Evolutionary conservation across 2,888 invertebrate species (phyloP).

Genomic region (Thymelicus sylvestris): DNA sequence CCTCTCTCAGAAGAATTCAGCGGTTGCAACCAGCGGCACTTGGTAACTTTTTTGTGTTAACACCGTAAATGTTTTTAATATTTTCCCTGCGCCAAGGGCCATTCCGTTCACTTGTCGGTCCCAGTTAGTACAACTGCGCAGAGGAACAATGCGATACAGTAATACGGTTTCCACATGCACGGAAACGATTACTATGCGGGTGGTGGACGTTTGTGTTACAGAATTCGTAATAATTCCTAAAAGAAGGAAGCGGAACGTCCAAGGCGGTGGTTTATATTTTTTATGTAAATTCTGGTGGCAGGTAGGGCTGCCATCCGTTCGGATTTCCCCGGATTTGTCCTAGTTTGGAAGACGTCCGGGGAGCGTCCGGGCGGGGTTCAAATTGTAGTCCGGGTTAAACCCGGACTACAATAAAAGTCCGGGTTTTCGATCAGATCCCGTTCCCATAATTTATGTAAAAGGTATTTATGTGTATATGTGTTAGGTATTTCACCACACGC

Average conservation of each 20-base stretch:
- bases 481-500: too few relatives aligned
- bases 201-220: slow-evolving; percentile 18
- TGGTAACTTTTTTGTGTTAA: not conserved
- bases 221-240: slow-evolving; percentile 26
- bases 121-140: not conserved
- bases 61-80: slow-evolving; percentile 5
- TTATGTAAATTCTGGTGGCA: slow-evolving; percentile 32
- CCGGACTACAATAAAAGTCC: too few relatives aligned
- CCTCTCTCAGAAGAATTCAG: not conserved
- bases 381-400: too few relatives aligned
- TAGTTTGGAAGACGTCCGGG: too few relatives aligned
- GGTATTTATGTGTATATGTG: too few relatives aligned
- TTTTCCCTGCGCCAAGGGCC: not conserved
- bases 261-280: slow-evolving; percentile 17
- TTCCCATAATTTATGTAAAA: too few relatives aligned
- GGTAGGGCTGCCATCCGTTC: too few relatives aligned
- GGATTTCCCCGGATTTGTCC: too few relatives aligned
- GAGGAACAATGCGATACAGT: slow-evolving; percentile 15
- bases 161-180: slow-evolving; percentile 13
- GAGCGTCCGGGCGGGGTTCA: too few relatives aligned
- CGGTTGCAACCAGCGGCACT: slow-evolving; percentile 2
- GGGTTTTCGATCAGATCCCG: too few relatives aligned
- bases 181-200: slow-evolving; percentile 29
- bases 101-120: not conserved
- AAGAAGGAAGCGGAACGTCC: slow-evolving; percentile 25